Evolutionary conservation across 1,140 invertebrate genomes (phyloP).

Genomic region (Philopotamus ludificatus): DNA sequence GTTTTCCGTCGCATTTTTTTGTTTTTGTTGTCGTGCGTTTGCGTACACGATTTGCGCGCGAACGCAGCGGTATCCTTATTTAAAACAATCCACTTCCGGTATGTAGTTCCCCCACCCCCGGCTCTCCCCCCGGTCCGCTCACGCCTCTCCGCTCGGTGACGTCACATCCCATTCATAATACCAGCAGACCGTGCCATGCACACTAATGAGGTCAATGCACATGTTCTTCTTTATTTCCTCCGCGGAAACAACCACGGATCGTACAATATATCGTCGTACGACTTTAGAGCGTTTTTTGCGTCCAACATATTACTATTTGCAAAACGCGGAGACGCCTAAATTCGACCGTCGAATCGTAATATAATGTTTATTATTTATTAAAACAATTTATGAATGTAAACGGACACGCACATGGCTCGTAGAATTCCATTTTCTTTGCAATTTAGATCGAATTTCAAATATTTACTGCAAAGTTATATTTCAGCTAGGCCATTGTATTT

Average conservation of each 20-base stretch:
- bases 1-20: conserved; percentile 1
- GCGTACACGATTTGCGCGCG: conserved; percentile 34
- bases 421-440: too few species aligned
- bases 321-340: too few species aligned
- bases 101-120: conserved; percentile 15
- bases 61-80: conserved; percentile 36
- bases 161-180: conserved; percentile 40
- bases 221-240: conserved; percentile 23
- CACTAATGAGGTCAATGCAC: conserved; percentile 40
- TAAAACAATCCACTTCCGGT: conserved; percentile 40
- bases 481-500: not conserved
- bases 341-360: too few species aligned
- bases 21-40: not conserved
- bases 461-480: conserved; percentile 4
- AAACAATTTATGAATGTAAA: too few species aligned
- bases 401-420: too few species aligned
- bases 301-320: too few species aligned
- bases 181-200: conserved; percentile 23
- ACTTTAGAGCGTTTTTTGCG: too few species aligned
- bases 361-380: too few species aligned
- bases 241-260: not conserved
- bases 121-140: conserved; percentile 8
- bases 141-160: conserved; percentile 20
- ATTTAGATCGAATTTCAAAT: not conserved
- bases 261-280: not conserved